These are phyloP conservation scores for Physella acuta DNA, from an alignment of 1,140 invertebrate species.

Conservation along the genomic window DNA sequence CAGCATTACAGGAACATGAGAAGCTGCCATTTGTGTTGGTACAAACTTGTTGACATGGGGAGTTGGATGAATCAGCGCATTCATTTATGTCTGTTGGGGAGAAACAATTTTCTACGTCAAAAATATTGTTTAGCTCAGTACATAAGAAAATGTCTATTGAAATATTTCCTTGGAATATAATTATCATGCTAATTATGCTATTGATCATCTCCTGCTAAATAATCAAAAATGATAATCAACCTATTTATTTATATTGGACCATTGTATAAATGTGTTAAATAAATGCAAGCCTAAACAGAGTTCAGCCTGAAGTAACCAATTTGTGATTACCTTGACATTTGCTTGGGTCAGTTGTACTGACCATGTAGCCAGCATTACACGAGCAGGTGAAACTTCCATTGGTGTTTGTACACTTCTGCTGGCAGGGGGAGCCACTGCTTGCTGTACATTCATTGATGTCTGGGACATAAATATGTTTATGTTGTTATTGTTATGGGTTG, in stretches of 20 bases:
- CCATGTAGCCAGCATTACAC: background rate
- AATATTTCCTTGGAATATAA: background rate
- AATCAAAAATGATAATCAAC: too few relatives aligned
- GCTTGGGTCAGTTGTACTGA: background rate
- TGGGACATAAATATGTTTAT: too few relatives aligned
- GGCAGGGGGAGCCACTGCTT: background rate
- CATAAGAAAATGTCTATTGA: background rate
- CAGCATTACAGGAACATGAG: background rate
- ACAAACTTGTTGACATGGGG: background rate
- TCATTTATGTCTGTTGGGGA: background rate
- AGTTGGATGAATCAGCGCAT: background rate
- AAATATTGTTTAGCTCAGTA: background rate
- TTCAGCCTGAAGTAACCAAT: background rate
- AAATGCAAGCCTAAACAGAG: background rate
- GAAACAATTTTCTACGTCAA: background rate
- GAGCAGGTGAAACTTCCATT: background rate
- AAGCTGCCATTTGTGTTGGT: background rate
- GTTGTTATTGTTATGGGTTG: background rate
- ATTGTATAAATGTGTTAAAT: too few relatives aligned
- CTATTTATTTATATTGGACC: too few relatives aligned
- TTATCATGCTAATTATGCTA: background rate
- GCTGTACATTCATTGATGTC: background rate
- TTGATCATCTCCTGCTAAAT: background rate
- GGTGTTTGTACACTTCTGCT: background rate
- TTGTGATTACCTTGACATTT: background rate